Conservation (phyloP, 2,888 invertebrate species). For the Dorcus parallelipipedus region DNA sequence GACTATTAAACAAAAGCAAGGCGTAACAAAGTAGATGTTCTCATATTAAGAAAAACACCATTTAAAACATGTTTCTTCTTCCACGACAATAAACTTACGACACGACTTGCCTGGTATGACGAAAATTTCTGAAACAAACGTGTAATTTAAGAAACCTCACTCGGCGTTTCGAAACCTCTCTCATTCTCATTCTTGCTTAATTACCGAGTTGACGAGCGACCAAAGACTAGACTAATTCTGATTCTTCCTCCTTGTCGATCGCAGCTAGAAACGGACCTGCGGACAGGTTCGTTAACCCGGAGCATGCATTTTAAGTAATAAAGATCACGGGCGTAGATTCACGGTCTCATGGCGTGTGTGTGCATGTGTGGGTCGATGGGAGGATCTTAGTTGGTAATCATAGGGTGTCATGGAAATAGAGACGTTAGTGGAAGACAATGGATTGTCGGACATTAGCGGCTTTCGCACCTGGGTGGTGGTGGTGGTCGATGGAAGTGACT, state of each 20-base stretch:
- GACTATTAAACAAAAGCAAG: too few relatives aligned
- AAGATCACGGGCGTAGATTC: neutral
- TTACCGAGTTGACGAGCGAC: too few relatives aligned
- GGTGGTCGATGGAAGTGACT: slow-evolving; percentile 8
- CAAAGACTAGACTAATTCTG: neutral
- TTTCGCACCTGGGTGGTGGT: slow-evolving; percentile 31
- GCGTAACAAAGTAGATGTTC: too few relatives aligned
- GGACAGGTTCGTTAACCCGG: neutral
- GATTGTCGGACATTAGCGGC: slow-evolving; percentile 30
- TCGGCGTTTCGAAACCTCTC: too few relatives aligned
- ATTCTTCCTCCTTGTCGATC: neutral
- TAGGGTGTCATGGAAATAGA: slow-evolving; percentile 34
- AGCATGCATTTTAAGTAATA: neutral
- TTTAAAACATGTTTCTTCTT: too few relatives aligned
- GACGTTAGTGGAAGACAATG: slow-evolving; percentile 36
- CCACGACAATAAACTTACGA: too few relatives aligned
- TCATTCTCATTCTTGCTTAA: too few relatives aligned
- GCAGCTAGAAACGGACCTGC: too few relatives aligned
- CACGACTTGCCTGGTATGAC: too few relatives aligned
- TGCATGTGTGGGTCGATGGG: slow-evolving; percentile 30
- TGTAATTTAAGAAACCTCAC: too few relatives aligned
- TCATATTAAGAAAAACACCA: too few relatives aligned
- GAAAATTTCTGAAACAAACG: too few relatives aligned
- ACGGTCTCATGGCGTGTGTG: neutral
- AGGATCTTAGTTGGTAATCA: slow-evolving; percentile 31